Evolutionary conservation across 2,113 vertebrate genomes (phyloP).

Genomic region (Sprattus sprattus): DNA sequence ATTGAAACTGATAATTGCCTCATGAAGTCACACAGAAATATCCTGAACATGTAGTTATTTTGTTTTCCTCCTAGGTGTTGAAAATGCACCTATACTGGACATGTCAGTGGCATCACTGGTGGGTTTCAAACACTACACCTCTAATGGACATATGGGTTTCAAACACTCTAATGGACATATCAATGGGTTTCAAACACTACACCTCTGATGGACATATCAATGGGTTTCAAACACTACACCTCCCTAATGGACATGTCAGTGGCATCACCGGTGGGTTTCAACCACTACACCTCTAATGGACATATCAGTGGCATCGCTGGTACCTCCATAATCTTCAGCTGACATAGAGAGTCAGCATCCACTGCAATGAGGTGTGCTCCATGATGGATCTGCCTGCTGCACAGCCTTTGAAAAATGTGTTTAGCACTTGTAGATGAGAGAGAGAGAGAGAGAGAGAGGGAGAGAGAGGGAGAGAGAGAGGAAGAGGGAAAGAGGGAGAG

Average conservation of each 20-base stretch:
- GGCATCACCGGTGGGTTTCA: neutral
- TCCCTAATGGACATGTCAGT: no score
- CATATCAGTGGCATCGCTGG: constrained; percentile 34
- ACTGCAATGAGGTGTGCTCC: constrained; percentile 57
- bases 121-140: no score
- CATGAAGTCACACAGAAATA: no score
- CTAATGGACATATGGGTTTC: no score
- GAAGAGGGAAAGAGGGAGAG: constrained; percentile 38
- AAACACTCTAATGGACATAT: no score
- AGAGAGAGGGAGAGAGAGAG: neutral
- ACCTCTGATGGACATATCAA: no score
- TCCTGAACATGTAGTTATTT: constrained; percentile 8
- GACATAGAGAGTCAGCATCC: constrained; percentile 66
- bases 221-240: no score
- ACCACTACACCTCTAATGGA: neutral
- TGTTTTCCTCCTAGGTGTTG: neutral
- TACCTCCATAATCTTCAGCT: constrained; percentile 46
- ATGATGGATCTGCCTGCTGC: constrained; percentile 38
- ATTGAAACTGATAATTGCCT: no score
- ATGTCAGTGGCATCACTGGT: no score
- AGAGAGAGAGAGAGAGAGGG: neutral
- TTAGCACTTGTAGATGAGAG: constrained; percentile 56
- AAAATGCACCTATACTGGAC: no score
- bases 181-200: no score
- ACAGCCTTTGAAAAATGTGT: constrained; percentile 64